Base-by-base conservation (phyloP, 1,140 invertebrate species). In the Drosophila equinoxialis region DNA sequence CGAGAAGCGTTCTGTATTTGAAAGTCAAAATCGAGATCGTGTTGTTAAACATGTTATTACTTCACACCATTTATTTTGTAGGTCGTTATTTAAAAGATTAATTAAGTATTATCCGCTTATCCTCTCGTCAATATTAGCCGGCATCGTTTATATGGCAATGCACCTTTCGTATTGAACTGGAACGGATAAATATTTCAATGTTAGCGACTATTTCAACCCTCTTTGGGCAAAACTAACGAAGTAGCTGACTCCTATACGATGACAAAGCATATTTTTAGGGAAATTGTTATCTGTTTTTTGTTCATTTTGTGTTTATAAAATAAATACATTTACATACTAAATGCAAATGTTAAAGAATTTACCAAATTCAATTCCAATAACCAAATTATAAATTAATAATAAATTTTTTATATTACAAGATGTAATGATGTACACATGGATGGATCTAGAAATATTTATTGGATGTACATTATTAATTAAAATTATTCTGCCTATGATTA, bases 1-100 rank as follows among this genome's bases (percentile, higher is more conserved):
- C 39, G 61, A 30, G 30, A 30, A 26, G 41, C 67, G 66, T 55
- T 65, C 68, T 61, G 68, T 77, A 61, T 71, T 71, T 68, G 41
- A 71, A 62, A 62, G 41, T 20, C 33, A 45, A 62, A 77, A 62
- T 77, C 74, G 63, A 77, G 62, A 77, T 77, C 71, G 77, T 77
- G 42, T 45, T 37, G 57, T 68, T 77, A 77, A 77, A 77, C 77
- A 71, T 77, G 75, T 77, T 77, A 77, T 77, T 77, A 63, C 61
- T 63, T 63, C 61, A 63, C 61, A 51, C 61, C 61, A 63, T 63
- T 63, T 63, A 63, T 63, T 63, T 63, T 63, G 42, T 48, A 63
- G 26, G 61, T 63, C 41, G 42, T 37, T 51, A 64, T 37, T 17
- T 45, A 55, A 73, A 59, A 67, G 20, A 65, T 67, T 65, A 39